Evolutionary conservation across 53 echinoderm and acorn worm genomes (phyloP), one percentile per base, ranked within the genome.

Genomic region (Antedon mediterranea): DNA sequence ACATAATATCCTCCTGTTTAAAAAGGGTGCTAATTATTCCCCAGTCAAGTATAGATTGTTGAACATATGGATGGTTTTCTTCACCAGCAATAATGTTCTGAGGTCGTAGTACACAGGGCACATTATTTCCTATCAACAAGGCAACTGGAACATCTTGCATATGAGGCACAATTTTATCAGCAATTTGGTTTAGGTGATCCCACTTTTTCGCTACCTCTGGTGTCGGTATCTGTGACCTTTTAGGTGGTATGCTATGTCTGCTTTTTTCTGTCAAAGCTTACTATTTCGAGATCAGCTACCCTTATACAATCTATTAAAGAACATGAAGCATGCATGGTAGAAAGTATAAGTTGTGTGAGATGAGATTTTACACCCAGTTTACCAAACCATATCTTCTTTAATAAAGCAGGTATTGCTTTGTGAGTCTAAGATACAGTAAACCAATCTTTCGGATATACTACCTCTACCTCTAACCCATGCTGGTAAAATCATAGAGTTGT

Each of bases 141-240:
- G 75, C 74, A 20, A 82, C 74, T 43, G 80, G 43, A 8, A 85
- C 29, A 33, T 31, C 72, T 18, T 73, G 71, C 41, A 71, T 71
- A 71, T 76, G 80, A 31, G 86, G 91, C 71, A 77, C 81, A 70
- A 88, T n/a, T 20, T 78, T 30, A 20, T 73, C 43, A 26, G 84
- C 80, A 4, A 81, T 33, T 0, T 28, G 73, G 32, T 72, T 34
- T 6, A 83, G 85, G 80, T 88, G 88, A 71, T 75, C 71, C 87
- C 87, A 87, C 3, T 79, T 75, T 3, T 78, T 87, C 13, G 83
- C 79, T 0, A 76, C 43, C 4, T 86, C 78, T 26, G 79, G 73
- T 72, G 84, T 84, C 4, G 85, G 87, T 34, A 90, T 87, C 34
- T 90, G 90, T 3, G 87, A 76, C 6, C 57, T 29, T 29, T 70